Percentiles rank a stretch among this genome's conserved stretches.
phyloP scores from a whole-genome alignment of 2,797 vertebrate genomes.

The Spinus pinus region DNA sequence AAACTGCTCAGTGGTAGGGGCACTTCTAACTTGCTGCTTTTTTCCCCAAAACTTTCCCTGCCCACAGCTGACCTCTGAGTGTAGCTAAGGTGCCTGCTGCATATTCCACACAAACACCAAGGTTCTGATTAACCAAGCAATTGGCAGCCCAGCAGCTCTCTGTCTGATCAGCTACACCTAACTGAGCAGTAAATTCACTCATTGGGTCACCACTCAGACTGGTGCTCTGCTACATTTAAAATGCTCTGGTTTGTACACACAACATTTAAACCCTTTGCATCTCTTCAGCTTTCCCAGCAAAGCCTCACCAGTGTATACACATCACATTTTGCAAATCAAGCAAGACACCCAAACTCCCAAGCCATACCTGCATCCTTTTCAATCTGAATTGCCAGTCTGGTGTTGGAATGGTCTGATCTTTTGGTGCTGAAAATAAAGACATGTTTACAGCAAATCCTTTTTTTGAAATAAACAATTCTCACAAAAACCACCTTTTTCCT shows the following conservation, averaged over 20 bases:
- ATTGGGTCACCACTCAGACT: rapidly evolving
- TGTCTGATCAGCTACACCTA: neutral
- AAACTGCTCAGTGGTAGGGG: neutral
- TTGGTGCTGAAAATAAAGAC: conserved; percentile 83
- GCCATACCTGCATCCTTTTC: conserved; percentile 91
- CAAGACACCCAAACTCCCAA: neutral
- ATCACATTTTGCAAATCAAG: neutral
- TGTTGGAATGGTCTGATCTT: conserved; percentile 93
- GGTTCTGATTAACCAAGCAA: neutral
- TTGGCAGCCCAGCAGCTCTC: neutral
- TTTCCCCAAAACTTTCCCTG: neutral
- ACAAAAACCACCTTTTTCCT: neutral
- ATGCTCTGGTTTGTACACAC: neutral
- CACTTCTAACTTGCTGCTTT: neutral
- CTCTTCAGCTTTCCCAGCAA: neutral
- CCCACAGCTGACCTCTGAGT: neutral
- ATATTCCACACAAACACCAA: neutral
- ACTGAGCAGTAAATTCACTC: neutral
- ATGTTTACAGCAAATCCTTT: neutral
- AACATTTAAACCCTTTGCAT: neutral
- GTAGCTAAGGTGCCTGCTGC: neutral
- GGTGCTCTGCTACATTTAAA: neutral
- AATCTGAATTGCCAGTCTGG: conserved; percentile 91
- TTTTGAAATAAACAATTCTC: neutral
- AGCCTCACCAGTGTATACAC: neutral